Base-by-base conservation (phyloP, 2,888 invertebrate genomes). In the Hypena proboscidalis region DNA sequence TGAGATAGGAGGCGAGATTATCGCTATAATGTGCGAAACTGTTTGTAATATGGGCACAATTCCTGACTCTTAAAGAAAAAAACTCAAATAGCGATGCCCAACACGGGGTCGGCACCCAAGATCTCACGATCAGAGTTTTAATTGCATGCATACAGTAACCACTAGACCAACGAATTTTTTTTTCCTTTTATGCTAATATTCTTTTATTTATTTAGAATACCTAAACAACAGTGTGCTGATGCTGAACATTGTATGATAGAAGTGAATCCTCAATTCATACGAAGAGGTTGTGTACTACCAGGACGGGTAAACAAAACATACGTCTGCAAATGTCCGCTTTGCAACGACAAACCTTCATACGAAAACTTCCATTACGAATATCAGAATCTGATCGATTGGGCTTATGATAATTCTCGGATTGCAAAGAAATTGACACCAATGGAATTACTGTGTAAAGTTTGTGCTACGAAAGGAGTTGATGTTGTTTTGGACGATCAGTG, bases 271-370 rank as follows among this genome's bases (percentile, higher is more conserved):
- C 25, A 54, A 38, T 86, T 73, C 42, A 75, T 87, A 58, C 80
- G 62, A 71, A 77, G 86, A 46, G 85, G 83, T 27, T 86, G 88
- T 67, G 41, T 70, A 14, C 44, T 70, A 50, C 74, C 70, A 59
- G 66, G 57, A 14, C 67, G 63, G 48, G 25, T 80, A 42, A 84
- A 82, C 44, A 74, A 72, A 54, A 84, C 81, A 44, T 84, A 84
- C 65, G 60, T 74, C 58, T 88, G 87, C 65, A 86, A 83, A 70
- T 88, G 87, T 55, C 82, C 78, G 22, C 56, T 86, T 20, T 86
- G 87, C 58, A 86, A 86, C 61, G 79, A 85, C 59, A 85, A 84
- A 65, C 75, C 82, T 42, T 69, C 73, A 9, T 52, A 62, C 32
- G 76, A 81, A 30, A 34, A 48, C 37, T 51, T 58, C 36, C 74